These are phyloP conservation scores for Tetrao urogallus DNA, from an alignment of 2,113 vertebrate genomes.

Conservation along the genomic window DNA sequence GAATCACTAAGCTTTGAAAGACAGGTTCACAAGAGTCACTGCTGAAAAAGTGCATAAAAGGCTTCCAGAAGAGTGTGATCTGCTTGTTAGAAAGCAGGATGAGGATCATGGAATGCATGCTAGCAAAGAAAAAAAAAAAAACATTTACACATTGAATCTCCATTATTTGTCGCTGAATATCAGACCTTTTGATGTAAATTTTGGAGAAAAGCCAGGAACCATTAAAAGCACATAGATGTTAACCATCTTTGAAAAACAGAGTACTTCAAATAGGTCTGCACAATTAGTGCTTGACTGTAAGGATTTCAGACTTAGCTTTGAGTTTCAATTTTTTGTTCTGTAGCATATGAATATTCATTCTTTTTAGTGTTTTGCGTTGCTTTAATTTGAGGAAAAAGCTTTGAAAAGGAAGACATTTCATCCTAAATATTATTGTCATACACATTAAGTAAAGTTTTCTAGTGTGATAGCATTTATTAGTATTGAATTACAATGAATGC, in stretches of 20 bases:
- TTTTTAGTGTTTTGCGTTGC: not conserved
- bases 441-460: not conserved
- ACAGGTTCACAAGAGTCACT: not conserved
- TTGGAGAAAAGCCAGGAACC: not conserved
- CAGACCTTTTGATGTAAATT: not conserved
- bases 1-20: not conserved
- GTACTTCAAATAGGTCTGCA: not conserved
- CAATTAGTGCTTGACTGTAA: not conserved
- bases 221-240: not conserved
- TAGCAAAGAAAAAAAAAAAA: not conserved
- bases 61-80: not conserved
- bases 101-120: not conserved
- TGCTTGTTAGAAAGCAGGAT: not conserved
- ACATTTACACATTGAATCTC: not conserved
- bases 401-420: not conserved
- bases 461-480: not conserved
- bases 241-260: not conserved
- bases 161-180: not conserved
- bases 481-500: not conserved
- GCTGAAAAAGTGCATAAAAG: not conserved
- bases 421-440: not conserved
- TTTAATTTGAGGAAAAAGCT: not conserved
- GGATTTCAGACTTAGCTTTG: not conserved
- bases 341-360: not conserved
- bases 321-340: not conserved